Evolutionary conservation across 2,888 invertebrate species (phyloP), one percentile per base, ranked within the genome.

Genomic region (Calameuta idolon): DNA sequence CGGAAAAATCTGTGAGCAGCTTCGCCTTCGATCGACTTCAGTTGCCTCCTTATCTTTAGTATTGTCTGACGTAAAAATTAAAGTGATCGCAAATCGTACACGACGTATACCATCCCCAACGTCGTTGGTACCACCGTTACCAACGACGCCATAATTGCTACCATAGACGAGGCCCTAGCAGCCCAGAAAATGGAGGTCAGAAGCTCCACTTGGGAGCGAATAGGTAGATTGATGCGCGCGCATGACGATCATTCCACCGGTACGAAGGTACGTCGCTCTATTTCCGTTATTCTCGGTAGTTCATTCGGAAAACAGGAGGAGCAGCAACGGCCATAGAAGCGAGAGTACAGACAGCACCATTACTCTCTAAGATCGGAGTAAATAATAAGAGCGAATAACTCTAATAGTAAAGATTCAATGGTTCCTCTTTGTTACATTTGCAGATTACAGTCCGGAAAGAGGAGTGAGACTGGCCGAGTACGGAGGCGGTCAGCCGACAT

Each of bases 361-460:
- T 1, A 40, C 15, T 40, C 40, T 4, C 40, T 15, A 40, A 40
- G 40, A 40, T 40, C 40, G 4, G 40, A 40, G 15, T 15, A 15
- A 40, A 15, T 40, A 15, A 5, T 15, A 15, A 15, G 15, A 40
- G 40, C 15, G 40, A 15, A 15, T 15, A 15, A 40, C 15, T 40
- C 40, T 15, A 15, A 12, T 3, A 1, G 40, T 40, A 15, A 15
- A 5, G 3, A 69, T 69, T 30, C n/a, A 30, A 69, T 33, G 31
- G 12, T 69, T 69, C 69, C 15, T 69, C 33, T 69, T 30, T 69
- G 5, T 69, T 33, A 30, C 5, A 75, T 77, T 69, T 75, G 11
- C 81, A 91, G 91, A 88, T 81, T 90, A 86, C 86, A 90, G 90
- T 78, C 89, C 88, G 3, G 90, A 90, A 69, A 83, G 88, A 68